Conservation (phyloP, 2,797 vertebrate genomes). For the Brachyalestes nurse region DNA sequence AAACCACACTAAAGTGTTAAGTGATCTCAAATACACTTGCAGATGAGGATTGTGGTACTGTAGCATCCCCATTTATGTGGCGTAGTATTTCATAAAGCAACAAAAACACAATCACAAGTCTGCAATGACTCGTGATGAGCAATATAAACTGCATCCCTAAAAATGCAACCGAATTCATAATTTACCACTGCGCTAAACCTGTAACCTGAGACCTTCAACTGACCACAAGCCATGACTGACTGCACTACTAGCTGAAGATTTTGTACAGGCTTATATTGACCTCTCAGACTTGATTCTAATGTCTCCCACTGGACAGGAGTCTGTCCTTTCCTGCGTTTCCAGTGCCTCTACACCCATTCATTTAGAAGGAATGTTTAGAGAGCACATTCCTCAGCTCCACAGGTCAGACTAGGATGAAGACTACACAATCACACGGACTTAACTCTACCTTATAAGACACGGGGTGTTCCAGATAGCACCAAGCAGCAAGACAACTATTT, state of each 20-base stretch:
- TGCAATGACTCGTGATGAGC: background rate
- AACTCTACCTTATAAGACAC: background rate
- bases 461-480: no score
- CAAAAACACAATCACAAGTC: background rate
- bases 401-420: background rate
- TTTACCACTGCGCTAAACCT: background rate
- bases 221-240: background rate
- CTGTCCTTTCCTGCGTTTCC: background rate
- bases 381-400: conserved; percentile 24
- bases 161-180: background rate
- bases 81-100: no score
- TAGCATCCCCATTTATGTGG: no score
- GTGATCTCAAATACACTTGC: no score
- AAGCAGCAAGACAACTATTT: background rate
- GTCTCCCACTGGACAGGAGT: background rate
- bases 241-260: background rate
- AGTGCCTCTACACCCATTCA: background rate
- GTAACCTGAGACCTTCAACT: background rate
- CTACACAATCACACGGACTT: conserved; percentile 9
- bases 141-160: background rate
- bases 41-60: no score
- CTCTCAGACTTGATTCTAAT: background rate
- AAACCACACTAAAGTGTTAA: no score
- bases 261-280: background rate
- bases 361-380: conserved; percentile 27